Conservation (phyloP, 2,888 invertebrate species). For the Drosophila maculinotata region DNA sequence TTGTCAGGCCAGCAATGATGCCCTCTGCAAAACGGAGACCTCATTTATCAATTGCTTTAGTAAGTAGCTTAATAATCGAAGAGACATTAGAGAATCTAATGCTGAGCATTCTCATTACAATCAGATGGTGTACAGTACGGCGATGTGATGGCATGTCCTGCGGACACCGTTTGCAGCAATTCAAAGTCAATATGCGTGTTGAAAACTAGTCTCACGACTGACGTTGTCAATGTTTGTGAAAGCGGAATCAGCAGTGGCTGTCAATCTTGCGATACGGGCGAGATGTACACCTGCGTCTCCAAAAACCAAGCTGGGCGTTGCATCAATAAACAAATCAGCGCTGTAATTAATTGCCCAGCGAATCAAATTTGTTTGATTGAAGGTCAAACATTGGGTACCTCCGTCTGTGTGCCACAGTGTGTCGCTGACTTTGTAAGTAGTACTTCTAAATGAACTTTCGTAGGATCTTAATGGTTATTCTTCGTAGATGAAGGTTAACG, state of each 20-base stretch:
- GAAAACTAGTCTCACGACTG: fast-evolving
- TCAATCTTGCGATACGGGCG: fast-evolving
- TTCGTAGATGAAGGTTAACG: neutral
- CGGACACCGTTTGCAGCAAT: slow-evolving; percentile 46
- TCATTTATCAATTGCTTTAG: slow-evolving; percentile 37
- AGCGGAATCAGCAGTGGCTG: slow-evolving; percentile 2
- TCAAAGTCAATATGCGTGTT: slow-evolving; percentile 24
- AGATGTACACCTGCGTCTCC: slow-evolving; percentile 47
- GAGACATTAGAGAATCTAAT: no score
- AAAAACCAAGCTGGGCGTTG: slow-evolving; percentile 47
- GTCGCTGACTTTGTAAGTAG: slow-evolving; percentile 52
- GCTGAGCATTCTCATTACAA: neutral
- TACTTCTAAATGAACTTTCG: no score
- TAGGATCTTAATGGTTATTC: no score
- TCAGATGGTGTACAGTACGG: slow-evolving; percentile 24
- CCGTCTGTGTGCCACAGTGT: slow-evolving; percentile 50
- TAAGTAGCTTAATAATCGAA: slow-evolving; percentile 14
- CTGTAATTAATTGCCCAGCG: slow-evolving; percentile 25
- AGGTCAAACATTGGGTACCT: neutral
- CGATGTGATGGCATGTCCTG: neutral
- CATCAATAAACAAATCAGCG: neutral
- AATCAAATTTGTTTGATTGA: slow-evolving; percentile 40
- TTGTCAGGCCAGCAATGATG: slow-evolving; percentile 30
- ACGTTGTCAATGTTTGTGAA: slow-evolving; percentile 35
- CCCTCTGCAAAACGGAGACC: slow-evolving; percentile 36